Evolutionary conservation across 2,888 invertebrate species (phyloP).

Genomic region (Macrophya alboannulata): DNA sequence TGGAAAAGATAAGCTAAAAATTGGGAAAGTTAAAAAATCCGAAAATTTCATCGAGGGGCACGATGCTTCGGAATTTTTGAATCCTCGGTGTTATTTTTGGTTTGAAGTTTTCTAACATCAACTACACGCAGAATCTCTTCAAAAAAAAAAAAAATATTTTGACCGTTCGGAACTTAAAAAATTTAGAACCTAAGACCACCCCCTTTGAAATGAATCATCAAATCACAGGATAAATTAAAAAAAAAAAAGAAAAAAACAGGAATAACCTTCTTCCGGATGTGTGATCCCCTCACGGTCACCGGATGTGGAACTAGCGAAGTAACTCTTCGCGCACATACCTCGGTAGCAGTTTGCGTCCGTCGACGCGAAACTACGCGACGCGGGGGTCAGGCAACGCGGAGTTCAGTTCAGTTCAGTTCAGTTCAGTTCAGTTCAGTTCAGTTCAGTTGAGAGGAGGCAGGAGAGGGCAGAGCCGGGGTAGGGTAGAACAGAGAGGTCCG

Average conservation of each 20-base stretch:
- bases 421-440: background rate
- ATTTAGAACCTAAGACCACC: too few relatives aligned
- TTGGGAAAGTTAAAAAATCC: too few relatives aligned
- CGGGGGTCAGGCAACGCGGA: background rate
- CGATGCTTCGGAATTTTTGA: too few relatives aligned
- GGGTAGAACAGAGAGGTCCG: slow-evolving; percentile 15
- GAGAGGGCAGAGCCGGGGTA: background rate
- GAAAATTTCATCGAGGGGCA: too few relatives aligned
- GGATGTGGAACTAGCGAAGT: background rate
- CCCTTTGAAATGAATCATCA: too few relatives aligned
- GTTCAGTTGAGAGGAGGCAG: background rate
- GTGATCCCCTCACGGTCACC: background rate
- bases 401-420: slow-evolving; percentile 1
- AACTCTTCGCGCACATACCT: background rate
- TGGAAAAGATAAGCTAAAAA: too few relatives aligned
- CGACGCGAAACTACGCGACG: background rate
- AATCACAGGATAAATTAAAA: background rate
- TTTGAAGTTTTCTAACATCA: too few relatives aligned
- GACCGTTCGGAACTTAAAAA: too few relatives aligned
- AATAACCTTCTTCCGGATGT: background rate
- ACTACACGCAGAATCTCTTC: too few relatives aligned
- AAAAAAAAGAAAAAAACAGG: background rate
- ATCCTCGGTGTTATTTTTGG: too few relatives aligned
- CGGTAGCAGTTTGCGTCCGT: background rate
- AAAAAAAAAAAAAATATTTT: too few relatives aligned